Conservation (phyloP, 2,113 vertebrate genomes). For the Cacatua alba region DNA sequence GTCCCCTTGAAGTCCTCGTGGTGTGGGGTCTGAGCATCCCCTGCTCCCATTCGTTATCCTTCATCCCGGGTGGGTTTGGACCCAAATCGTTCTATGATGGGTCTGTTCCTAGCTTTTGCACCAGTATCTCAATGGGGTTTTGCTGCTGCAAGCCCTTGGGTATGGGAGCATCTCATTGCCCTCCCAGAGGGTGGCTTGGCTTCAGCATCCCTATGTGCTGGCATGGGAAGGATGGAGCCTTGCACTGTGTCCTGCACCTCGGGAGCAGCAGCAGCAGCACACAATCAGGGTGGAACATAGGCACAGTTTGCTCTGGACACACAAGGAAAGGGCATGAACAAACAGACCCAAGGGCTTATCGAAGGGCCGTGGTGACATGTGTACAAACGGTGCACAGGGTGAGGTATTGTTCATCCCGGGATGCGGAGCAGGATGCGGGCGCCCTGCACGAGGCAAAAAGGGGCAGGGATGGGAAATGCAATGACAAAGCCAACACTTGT, state of each 20-base stretch:
- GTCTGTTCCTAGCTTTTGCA: background rate
- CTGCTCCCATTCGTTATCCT: background rate
- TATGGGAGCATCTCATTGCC: fast-evolving
- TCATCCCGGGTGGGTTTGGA: background rate
- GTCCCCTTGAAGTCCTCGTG: background rate
- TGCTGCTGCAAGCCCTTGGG: fast-evolving
- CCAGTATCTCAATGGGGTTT: background rate
- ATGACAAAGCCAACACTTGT: slow-evolving; percentile 26
- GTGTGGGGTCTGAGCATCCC: background rate
- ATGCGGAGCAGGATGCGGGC: background rate
- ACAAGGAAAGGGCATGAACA: background rate
- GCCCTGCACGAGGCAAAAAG: background rate
- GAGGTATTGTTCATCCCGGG: background rate
- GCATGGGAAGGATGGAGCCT: background rate
- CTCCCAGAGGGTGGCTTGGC: background rate
- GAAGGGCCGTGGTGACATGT: background rate
- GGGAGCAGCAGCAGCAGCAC: background rate
- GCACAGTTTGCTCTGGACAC: background rate
- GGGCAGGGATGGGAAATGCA: slow-evolving; percentile 13
- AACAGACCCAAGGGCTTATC: background rate
- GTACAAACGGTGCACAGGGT: background rate
- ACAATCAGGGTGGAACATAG: background rate
- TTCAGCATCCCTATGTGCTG: background rate
- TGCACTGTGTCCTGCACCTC: background rate
- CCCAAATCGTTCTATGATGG: background rate